Conservation (phyloP, 2,888 invertebrate species). For the Acrobasis repandana region DNA sequence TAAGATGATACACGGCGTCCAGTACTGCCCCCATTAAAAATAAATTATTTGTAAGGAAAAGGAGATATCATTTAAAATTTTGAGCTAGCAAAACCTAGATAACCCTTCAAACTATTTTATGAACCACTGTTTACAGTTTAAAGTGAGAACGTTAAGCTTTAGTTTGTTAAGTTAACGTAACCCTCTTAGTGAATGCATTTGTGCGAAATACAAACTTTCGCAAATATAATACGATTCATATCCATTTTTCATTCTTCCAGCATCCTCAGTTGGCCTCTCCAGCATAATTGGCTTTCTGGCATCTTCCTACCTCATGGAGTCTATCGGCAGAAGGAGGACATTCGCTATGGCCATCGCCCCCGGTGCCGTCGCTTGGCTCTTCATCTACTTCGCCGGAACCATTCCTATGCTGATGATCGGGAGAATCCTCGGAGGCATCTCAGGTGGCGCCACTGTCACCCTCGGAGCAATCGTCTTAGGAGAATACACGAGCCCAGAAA, state of each 20-base stretch:
- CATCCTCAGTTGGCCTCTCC: constrained; percentile 47
- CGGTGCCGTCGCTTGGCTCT: constrained; percentile 49
- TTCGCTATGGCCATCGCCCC: constrained; percentile 49
- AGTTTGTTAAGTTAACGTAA: too few species aligned
- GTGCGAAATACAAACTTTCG: not conserved
- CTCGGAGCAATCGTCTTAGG: constrained; percentile 54
- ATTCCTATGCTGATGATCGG: constrained; percentile 39
- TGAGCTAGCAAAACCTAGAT: too few species aligned
- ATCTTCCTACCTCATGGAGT: constrained; percentile 52
- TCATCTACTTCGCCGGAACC: constrained; percentile 40
- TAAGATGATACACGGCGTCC: too few species aligned
- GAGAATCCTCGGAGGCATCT: constrained; percentile 56
- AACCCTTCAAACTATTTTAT: too few species aligned
- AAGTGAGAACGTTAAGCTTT: too few species aligned
- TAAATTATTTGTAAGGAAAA: too few species aligned
- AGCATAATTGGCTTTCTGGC: constrained; percentile 47
- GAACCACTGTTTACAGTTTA: too few species aligned
- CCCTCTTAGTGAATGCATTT: too few species aligned
- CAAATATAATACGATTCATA: not conserved
- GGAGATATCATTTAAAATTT: too few species aligned
- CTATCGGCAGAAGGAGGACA: constrained; percentile 46
- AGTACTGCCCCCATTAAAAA: too few species aligned
- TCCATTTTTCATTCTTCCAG: constrained; percentile 38
- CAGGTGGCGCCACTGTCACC: constrained; percentile 66
- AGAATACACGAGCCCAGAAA: constrained; percentile 52